Conservation (phyloP, 30 jellyfish, hydroid and myxozoan genomes). For the Calvadosia cruxmelitensis region DNA sequence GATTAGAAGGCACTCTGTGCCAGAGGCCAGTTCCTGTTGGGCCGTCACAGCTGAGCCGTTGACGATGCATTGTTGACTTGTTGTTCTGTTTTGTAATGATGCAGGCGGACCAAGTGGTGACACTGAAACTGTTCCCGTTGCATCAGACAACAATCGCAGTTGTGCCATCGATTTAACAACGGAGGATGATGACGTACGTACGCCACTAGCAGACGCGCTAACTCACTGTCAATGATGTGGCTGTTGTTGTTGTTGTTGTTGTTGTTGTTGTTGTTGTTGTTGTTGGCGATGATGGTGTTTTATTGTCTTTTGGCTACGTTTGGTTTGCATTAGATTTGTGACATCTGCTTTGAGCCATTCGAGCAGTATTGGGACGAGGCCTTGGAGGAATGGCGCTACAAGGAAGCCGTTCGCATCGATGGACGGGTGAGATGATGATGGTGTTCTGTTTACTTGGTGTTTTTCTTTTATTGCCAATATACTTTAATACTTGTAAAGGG, state of each 20-base stretch:
- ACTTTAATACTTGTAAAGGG: too few species aligned
- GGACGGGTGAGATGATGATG: slow-evolving; percentile 65
- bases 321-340: slow-evolving; percentile 40
- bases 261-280: neutral
- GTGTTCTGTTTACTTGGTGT: too few species aligned
- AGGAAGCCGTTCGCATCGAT: slow-evolving; percentile 49
- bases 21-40: too few species aligned
- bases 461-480: too few species aligned
- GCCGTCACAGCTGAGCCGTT: neutral
- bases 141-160: too few species aligned
- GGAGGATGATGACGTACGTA: neutral
- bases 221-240: neutral
- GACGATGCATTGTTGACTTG: neutral
- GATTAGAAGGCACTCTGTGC: too few species aligned
- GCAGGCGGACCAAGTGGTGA: neutral
- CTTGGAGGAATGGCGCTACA: slow-evolving; percentile 92
- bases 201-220: neutral
- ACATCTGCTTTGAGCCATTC: slow-evolving; percentile 67
- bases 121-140: neutral
- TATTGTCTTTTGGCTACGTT: too few species aligned
- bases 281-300: neutral
- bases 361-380: slow-evolving; percentile 94
- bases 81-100: neutral
- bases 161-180: neutral
- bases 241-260: neutral